phyloP scores from a whole-genome alignment of 2,888 invertebrate genomes.

The Mechanitis mazaeus region DNA sequence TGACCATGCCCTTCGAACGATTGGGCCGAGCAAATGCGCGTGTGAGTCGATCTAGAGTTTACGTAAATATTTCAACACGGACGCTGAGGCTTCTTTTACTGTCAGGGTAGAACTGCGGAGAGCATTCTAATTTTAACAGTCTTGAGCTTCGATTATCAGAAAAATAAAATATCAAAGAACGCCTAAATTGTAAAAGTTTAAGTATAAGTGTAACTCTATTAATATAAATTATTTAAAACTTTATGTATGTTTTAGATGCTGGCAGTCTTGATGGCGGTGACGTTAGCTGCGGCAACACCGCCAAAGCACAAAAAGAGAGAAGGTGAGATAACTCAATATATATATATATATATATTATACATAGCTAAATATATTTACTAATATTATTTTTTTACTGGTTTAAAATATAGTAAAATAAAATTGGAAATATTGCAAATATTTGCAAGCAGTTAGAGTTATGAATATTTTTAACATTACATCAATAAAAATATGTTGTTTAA shows the following conservation, averaged over 20 bases:
- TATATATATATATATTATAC: too few relatives aligned
- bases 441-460: too few relatives aligned
- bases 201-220: not conserved
- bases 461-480: too few relatives aligned
- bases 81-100: not conserved
- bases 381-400: too few relatives aligned
- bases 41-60: not conserved
- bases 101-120: too few relatives aligned
- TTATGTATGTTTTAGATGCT: slow-evolving; percentile 49
- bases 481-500: slow-evolving; percentile 1
- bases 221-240: slow-evolving; percentile 2
- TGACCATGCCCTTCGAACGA: not conserved
- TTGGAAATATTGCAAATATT: too few relatives aligned
- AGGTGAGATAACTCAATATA: slow-evolving; percentile 40
- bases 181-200: too few relatives aligned
- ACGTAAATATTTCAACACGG: slow-evolving; percentile 8
- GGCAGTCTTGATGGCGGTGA: slow-evolving; percentile 43
- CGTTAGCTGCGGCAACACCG: slow-evolving; percentile 44
- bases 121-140: not conserved
- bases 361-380: too few relatives aligned
- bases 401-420: too few relatives aligned
- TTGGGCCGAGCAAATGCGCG: not conserved
- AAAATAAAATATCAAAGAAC: not conserved
- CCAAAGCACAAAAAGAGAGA: slow-evolving; percentile 59
- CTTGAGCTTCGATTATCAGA: not conserved